Evolutionary conservation across 2,888 invertebrate species (phyloP), one percentile per base, ranked within the genome.

Genomic region (Diplazon laetatorius): DNA sequence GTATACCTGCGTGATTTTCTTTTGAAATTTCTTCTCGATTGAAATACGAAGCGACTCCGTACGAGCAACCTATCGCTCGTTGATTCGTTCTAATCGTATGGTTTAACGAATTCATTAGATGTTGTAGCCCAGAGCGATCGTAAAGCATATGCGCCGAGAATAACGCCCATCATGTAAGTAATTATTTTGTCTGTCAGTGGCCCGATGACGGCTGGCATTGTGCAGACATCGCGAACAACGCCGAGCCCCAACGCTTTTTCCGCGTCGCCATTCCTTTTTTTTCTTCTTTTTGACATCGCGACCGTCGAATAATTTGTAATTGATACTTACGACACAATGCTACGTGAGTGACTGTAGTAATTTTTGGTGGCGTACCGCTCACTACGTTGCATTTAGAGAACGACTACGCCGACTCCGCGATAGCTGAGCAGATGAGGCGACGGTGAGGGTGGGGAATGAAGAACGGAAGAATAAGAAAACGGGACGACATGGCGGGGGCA

Each of bases 101-200:
- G 30, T 14, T 39, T 71, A 62, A 71, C 62, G 60, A 71, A 62
- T 71, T 52, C 60, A 44, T 71, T 62, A 71, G 62, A 18, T 42
- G 12, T n/a, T 42, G 18, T n/a, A 4, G n/a, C 46, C 10, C 20
- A 20, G 16, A 35, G 44, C n/a, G 30, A 35, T 57, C 46, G 69
- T 42, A 25, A 50, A 50, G n/a, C 25, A 22, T n/a, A 4, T 20
- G 20, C 18, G 14, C n/a, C 35, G 63, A 63, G 46, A 30, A 35
- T 35, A 35, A 63, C n/a, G 20, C 60, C 22, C 25, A n/a, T 20
- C 14, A 6, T 52, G 22, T 22, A 70, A 59, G 30, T 70, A 18
- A 66, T 73, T 66, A 42, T 59, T 73, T 73, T 46, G 57, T 73
- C 25, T 59, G 57, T 73, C 65, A 48, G 57, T n/a, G n/a, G 14